These are phyloP conservation scores for Empis livida DNA, from an alignment of 2,888 invertebrate species.

Conservation along the genomic window DNA sequence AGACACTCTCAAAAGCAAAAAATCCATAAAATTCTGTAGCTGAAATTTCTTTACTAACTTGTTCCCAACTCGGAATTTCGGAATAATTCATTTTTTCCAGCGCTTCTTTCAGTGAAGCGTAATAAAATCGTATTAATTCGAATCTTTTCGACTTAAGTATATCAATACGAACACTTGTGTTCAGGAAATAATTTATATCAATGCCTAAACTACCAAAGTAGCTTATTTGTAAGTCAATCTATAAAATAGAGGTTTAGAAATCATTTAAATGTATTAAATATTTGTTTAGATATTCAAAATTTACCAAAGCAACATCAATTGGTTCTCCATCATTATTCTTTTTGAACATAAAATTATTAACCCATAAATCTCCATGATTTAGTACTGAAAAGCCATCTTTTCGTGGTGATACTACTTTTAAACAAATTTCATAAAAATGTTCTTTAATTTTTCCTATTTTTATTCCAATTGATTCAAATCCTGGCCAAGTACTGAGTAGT, in stretches of 20 bases:
- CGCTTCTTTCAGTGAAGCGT: conserved; percentile 8
- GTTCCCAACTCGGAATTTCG: conserved; percentile 11
- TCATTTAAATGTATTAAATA: not conserved
- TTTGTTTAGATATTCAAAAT: not conserved
- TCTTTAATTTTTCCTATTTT: conserved; percentile 24
- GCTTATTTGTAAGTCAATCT: conserved; percentile 15
- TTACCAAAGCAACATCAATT: conserved; percentile 36
- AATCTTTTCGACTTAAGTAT: conserved; percentile 10
- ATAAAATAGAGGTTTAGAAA: not conserved
- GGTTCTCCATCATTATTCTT: conserved; percentile 30
- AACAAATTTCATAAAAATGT: conserved; percentile 1
- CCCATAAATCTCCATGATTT: conserved; percentile 42
- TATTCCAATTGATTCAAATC: conserved; percentile 32
- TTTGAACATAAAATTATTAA: conserved; percentile 41
- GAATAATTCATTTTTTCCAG: conserved; percentile 11
- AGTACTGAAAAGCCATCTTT: conserved; percentile 35
- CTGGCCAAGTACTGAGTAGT: conserved; percentile 33
- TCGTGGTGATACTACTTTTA: conserved; percentile 4
- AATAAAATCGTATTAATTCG: conserved; percentile 9
- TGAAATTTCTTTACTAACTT: conserved; percentile 11
- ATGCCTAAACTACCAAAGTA: conserved; percentile 13
- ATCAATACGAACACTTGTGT: conserved; percentile 12
- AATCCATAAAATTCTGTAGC: conserved; percentile 15
- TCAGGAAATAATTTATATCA: conserved; percentile 15
- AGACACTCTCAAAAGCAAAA: conserved; percentile 11